Percentiles rank a stretch among this genome's conserved stretches.
Evolutionary conservation across 92 coral and sea anemone genomes (phyloP).

Genomic region (Palythoa grandiflora): DNA sequence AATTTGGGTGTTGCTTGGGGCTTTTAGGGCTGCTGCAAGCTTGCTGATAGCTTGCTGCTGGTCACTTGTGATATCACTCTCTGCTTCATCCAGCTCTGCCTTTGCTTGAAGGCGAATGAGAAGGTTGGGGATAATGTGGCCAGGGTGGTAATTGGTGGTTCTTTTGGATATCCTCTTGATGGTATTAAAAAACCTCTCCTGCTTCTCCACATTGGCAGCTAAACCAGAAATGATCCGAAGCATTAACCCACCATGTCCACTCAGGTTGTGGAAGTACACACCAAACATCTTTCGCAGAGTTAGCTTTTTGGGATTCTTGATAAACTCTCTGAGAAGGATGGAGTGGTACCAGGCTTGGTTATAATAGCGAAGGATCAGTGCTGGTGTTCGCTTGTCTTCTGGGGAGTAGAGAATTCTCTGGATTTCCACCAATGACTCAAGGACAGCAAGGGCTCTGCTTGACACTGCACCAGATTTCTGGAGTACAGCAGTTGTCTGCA

Average conservation of each 20-base stretch:
- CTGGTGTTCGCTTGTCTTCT: conserved; percentile 52
- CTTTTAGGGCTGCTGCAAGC: conserved; percentile 49
- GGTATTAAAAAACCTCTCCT: conserved; percentile 57
- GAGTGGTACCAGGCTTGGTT: conserved; percentile 68
- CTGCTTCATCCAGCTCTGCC: conserved; percentile 40
- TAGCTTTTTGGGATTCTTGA: conserved; percentile 55
- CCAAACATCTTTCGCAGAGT: conserved; percentile 62
- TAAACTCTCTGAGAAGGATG: conserved; percentile 48
- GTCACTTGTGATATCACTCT: conserved; percentile 36
- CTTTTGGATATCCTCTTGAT: conserved; percentile 51
- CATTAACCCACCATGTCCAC: conserved; percentile 67
- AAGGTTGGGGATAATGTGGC: conserved; percentile 30
- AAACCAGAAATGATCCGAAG: conserved; percentile 64
- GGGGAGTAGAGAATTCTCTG: conserved; percentile 56
- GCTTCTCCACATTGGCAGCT: conserved; percentile 63
- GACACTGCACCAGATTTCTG: conserved; percentile 51
- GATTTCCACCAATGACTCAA: conserved; percentile 62
- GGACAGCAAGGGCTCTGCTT: conserved; percentile 28
- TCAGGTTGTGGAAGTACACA: conserved; percentile 60
- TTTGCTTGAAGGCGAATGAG: conserved; percentile 58
- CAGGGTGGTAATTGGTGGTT: conserved; percentile 53
- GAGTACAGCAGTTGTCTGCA: conserved; percentile 51
- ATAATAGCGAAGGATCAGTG: conserved; percentile 61
- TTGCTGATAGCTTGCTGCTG: conserved; percentile 50
- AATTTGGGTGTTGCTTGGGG: conserved; percentile 52